Conservation (phyloP, 2,113 vertebrate species). For the Phocoena sinus region DNA sequence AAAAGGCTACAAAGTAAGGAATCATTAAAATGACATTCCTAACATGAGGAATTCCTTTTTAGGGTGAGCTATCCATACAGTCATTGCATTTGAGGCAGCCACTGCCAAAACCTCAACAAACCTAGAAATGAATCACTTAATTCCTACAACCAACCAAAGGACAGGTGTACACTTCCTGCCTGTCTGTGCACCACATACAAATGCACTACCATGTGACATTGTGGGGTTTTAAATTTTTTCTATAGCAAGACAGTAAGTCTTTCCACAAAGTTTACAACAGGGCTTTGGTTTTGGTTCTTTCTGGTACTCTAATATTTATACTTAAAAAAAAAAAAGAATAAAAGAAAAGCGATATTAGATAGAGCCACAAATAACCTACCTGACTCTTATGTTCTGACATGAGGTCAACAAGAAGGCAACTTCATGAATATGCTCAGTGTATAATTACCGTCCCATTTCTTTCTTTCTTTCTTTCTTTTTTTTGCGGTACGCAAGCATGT, state of each 20-base stretch:
- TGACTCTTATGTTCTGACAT: constrained; percentile 72
- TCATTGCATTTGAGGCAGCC: neutral
- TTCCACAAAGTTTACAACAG: neutral
- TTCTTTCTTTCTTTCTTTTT: neutral
- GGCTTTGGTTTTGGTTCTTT: constrained; percentile 14
- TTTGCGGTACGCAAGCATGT: too few relatives aligned
- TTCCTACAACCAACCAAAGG: neutral
- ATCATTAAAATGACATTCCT: neutral
- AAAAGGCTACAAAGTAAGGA: neutral
- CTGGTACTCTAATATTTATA: constrained; percentile 64
- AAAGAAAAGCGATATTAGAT: constrained; percentile 73
- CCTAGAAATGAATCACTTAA: constrained; percentile 21
- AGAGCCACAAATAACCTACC: constrained; percentile 75
- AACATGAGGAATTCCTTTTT: neutral
- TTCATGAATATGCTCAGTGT: constrained; percentile 75
- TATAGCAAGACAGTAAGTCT: neutral
- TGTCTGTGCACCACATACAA: neutral
- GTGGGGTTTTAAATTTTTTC: constrained; percentile 16
- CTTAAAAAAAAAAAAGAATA: neutral
- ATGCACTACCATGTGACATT: neutral
- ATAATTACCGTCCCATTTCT: constrained; percentile 68
- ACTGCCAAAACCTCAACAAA: neutral
- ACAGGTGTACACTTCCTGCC: neutral
- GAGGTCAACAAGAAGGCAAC: constrained; percentile 77
- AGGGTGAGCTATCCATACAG: neutral